These are phyloP conservation scores for Morpho helenor DNA, from an alignment of 2,888 invertebrate species.

Conservation along the genomic window DNA sequence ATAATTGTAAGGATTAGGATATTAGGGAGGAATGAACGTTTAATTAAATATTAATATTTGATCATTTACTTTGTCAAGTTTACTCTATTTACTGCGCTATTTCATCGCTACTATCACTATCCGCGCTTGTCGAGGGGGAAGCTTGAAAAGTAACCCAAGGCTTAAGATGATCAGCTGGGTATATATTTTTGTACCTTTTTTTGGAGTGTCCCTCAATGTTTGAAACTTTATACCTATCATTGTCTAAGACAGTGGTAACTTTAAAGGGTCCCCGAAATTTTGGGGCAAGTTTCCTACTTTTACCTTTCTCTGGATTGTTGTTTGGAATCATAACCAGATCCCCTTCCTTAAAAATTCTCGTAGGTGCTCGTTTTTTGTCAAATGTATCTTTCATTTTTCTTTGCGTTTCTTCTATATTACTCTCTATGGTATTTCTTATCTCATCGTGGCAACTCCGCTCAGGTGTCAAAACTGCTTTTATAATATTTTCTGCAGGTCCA, in stretches of 20 bases:
- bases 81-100: not conserved
- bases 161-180: constrained; percentile 12
- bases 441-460: too few relatives aligned
- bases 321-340: too few relatives aligned
- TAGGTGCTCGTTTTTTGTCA: too few relatives aligned
- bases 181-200: constrained; percentile 12
- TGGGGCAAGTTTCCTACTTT: too few relatives aligned
- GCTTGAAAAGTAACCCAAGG: constrained; percentile 9
- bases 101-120: not conserved
- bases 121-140: not conserved
- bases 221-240: constrained; percentile 26
- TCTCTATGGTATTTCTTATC: not conserved
- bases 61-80: not conserved
- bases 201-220: constrained; percentile 15
- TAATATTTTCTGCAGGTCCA: too few relatives aligned
- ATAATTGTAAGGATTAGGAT: not conserved
- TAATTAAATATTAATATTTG: not conserved
- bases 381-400: too few relatives aligned
- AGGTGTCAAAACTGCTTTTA: too few relatives aligned
- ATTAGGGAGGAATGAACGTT: not conserved
- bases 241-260: constrained; percentile 20
- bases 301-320: constrained; percentile 7
- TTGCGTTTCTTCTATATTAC: too few relatives aligned
- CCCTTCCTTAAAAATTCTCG: too few relatives aligned
- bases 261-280: constrained; percentile 1